Percentiles rank a stretch among this genome's conserved stretches.
These are phyloP conservation scores for Halcyon chelicuti DNA, from an alignment of 2,797 vertebrate species.

Conservation along the genomic window DNA sequence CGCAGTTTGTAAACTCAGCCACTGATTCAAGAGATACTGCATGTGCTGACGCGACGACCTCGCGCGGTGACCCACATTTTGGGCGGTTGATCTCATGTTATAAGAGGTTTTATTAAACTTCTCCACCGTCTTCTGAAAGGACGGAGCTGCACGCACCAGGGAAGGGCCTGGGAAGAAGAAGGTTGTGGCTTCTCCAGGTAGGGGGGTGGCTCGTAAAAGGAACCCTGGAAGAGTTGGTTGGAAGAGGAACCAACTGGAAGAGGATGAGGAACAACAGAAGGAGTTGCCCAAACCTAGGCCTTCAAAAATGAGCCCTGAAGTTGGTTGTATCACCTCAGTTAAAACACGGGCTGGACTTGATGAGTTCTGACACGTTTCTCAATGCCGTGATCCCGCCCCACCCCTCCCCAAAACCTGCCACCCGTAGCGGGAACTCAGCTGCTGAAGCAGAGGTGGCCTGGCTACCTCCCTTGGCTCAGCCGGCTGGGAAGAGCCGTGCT, in stretches of 20 bases:
- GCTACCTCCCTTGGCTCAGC: no score
- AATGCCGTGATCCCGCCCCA: accelerated
- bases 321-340: accelerated
- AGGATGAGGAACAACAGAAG: not conserved
- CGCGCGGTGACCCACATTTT: constrained; percentile 28
- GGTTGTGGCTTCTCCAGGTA: not conserved
- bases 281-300: not conserved
- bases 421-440: accelerated
- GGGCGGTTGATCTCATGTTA: not conserved
- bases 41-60: constrained; percentile 11
- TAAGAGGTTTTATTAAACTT: not conserved
- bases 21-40: constrained; percentile 57
- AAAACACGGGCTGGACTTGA: accelerated
- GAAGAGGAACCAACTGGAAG: not conserved
- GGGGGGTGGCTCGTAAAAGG: not conserved
- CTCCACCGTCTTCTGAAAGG: not conserved
- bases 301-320: not conserved
- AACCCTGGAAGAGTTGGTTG: no score
- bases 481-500: not conserved
- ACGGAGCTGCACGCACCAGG: not conserved
- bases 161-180: accelerated
- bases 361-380: not conserved
- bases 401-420: not conserved
- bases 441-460: not conserved
- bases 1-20: not conserved